phyloP scores from a whole-genome alignment of 2,888 invertebrate species.

The Drosophila kambysellisi region DNA sequence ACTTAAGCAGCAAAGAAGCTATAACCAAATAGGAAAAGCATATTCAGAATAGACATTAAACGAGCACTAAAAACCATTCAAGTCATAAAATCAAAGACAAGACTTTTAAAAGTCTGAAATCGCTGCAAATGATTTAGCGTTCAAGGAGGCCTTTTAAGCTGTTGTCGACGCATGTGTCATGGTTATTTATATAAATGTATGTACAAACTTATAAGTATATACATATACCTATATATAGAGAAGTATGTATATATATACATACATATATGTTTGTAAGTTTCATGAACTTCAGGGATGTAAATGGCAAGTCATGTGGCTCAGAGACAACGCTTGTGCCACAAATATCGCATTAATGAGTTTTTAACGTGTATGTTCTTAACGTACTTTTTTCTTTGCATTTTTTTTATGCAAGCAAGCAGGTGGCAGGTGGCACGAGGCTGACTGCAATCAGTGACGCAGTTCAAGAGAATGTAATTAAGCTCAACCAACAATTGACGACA shows the following conservation, averaged over 20 bases:
- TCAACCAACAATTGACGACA: conserved; percentile 36
- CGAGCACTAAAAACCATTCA: conserved; percentile 13
- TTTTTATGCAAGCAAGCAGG: conserved; percentile 26
- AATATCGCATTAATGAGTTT: conserved; percentile 58
- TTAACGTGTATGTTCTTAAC: conserved; percentile 51
- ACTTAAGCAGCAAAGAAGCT: not conserved
- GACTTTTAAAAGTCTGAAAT: conserved; percentile 3
- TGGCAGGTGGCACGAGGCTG: conserved; percentile 29
- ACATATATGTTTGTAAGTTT: conserved; percentile 9
- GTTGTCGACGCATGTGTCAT: conserved; percentile 33
- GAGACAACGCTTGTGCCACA: conserved; percentile 32
- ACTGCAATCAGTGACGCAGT: conserved; percentile 40
- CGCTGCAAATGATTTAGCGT: conserved; percentile 26
- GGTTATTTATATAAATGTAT: conserved; percentile 17
- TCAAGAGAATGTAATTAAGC: conserved; percentile 51
- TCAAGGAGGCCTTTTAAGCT: conserved; percentile 26
- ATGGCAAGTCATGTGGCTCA: conserved; percentile 50
- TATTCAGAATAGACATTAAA: conserved; percentile 7
- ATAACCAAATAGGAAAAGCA: not conserved
- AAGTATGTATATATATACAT: conserved; percentile 1
- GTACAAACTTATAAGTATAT: not conserved
- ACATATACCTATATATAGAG: not conserved
- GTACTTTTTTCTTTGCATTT: conserved; percentile 13
- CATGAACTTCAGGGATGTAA: conserved; percentile 38
- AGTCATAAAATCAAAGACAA: conserved; percentile 8